Evolutionary conservation across 1,140 invertebrate genomes (phyloP).

Genomic region (Nebria ingens): DNA sequence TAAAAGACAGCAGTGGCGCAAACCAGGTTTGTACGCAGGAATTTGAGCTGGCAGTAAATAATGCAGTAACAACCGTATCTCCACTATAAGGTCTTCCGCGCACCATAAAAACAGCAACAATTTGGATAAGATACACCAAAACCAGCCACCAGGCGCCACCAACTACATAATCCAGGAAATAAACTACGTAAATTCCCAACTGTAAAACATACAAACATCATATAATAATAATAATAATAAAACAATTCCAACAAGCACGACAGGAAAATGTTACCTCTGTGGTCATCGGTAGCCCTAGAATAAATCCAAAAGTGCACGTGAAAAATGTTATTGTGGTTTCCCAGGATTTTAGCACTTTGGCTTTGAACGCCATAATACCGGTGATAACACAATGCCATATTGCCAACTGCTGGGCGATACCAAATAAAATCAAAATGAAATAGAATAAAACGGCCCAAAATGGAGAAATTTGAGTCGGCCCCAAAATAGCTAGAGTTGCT

Average conservation of each 20-base stretch:
- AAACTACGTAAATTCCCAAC: constrained; percentile 74
- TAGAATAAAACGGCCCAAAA: constrained; percentile 84
- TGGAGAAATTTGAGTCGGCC: constrained; percentile 57
- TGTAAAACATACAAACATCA: constrained; percentile 32
- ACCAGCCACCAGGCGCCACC: constrained; percentile 81
- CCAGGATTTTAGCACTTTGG: constrained; percentile 58
- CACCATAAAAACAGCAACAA: constrained; percentile 70
- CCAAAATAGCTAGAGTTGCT: constrained; percentile 62
- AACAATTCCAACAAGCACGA: constrained; percentile 10
- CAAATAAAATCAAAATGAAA: constrained; percentile 73
- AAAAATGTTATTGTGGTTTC: constrained; percentile 79
- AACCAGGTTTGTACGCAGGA: constrained; percentile 45
- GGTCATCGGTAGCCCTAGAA: constrained; percentile 77
- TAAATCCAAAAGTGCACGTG: constrained; percentile 69
- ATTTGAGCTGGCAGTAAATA: constrained; percentile 44
- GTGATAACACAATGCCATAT: constrained; percentile 66
- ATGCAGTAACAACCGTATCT: constrained; percentile 64
- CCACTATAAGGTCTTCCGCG: constrained; percentile 74
- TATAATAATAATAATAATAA: constrained; percentile 5
- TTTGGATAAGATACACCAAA: constrained; percentile 62
- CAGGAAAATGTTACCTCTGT: constrained; percentile 67
- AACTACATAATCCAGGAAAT: constrained; percentile 73
- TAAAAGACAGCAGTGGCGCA: constrained; percentile 67
- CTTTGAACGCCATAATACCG: constrained; percentile 67
- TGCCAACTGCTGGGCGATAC: constrained; percentile 65